These are phyloP conservation scores for Tipula vernalis DNA, from an alignment of 2,888 invertebrate genomes.

Conservation along the genomic window DNA sequence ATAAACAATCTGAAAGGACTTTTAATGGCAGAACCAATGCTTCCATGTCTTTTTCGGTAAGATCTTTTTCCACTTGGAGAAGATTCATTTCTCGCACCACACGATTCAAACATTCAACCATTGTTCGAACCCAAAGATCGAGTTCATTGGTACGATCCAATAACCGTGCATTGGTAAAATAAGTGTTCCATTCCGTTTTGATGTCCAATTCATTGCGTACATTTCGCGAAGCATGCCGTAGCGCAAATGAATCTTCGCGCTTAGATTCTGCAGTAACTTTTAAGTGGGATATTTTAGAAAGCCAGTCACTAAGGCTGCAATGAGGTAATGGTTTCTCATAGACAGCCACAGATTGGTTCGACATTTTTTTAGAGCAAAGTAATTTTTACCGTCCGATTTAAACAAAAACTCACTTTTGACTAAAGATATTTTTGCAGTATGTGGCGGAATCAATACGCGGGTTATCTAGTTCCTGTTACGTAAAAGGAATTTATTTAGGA, in stretches of 20 bases:
- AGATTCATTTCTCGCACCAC: background rate
- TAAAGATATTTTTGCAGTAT: background rate
- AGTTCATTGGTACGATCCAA: background rate
- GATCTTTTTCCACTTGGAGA: background rate
- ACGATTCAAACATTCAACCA: background rate
- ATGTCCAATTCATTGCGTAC: background rate
- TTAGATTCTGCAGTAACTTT: background rate
- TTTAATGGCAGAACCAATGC: background rate
- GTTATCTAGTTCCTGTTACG: background rate
- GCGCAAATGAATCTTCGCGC: background rate
- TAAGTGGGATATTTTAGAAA: background rate
- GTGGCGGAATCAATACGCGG: background rate
- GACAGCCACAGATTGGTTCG: background rate
- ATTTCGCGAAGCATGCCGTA: background rate
- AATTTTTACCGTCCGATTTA: background rate
- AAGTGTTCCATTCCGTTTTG: background rate
- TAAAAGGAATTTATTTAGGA: background rate
- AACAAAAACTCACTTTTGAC: background rate
- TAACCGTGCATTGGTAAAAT: background rate
- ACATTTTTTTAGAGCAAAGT: background rate
- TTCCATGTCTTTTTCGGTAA: background rate
- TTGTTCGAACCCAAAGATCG: background rate
- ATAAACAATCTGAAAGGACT: background rate
- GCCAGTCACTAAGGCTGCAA: background rate
- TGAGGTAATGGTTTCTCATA: conserved; percentile 4